Conservation (phyloP, 1,140 invertebrate genomes). For the Hormaphis cornu region DNA sequence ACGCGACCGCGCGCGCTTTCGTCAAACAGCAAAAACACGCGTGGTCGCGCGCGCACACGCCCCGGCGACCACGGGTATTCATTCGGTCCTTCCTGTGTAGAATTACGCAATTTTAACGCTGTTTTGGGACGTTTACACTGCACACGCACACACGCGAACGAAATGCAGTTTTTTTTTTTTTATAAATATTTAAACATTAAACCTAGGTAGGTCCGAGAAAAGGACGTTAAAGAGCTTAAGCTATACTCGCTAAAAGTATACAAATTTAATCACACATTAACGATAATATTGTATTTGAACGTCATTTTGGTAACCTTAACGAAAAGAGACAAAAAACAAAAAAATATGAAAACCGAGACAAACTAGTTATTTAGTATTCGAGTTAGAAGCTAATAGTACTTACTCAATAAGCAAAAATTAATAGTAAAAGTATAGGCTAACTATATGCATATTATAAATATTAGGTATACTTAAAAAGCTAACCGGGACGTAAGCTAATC, state of each 20-base stretch:
- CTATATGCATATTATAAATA: too few relatives aligned
- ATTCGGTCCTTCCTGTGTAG: conserved; percentile 5
- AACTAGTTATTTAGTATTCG: conserved; percentile 7
- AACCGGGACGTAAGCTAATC: too few relatives aligned
- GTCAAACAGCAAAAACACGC: neutral
- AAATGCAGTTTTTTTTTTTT: conserved; percentile 8
- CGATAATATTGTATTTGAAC: conserved; percentile 25
- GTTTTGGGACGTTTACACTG: conserved; percentile 11
- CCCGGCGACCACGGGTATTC: neutral
- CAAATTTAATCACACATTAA: conserved; percentile 17
- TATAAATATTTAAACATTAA: too few relatives aligned
- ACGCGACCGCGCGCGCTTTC: neutral
- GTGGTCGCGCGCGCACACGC: neutral
- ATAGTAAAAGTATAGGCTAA: too few relatives aligned
- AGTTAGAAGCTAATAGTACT: too few relatives aligned
- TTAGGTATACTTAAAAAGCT: too few relatives aligned
- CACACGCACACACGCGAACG: conserved; percentile 17
- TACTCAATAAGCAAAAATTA: too few relatives aligned
- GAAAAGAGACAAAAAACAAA: too few relatives aligned
- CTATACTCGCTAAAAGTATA: conserved; percentile 29
- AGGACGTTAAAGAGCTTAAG: conserved; percentile 24
- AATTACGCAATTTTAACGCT: conserved; percentile 7
- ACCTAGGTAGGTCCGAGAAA: conserved; percentile 21
- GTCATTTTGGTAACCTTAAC: conserved; percentile 31
- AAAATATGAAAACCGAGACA: too few relatives aligned